A percentile compares a stretch with the other conserved stretches of the same genome.
Conservation (phyloP, 2,797 vertebrate species). For the Megaceryle alcyon region DNA sequence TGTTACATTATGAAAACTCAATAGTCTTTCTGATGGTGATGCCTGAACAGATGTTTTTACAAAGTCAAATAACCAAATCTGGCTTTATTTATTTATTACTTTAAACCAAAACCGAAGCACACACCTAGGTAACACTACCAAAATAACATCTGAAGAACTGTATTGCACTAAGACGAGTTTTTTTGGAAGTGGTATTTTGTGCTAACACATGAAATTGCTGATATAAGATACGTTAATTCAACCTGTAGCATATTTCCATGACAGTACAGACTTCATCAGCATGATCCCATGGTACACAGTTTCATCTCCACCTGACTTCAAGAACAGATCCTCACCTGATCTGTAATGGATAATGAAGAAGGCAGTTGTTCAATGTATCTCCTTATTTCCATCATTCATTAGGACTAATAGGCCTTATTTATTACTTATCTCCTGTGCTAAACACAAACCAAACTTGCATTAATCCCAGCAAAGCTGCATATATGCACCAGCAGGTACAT, state of each 20-base stretch:
- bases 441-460: neutral
- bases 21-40: neutral
- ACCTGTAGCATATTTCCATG: neutral
- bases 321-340: neutral
- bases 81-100: neutral
- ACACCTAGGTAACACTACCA: neutral
- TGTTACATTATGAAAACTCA: neutral
- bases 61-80: neutral
- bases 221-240: neutral
- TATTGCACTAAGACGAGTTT: neutral
- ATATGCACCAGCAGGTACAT: neutral
- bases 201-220: neutral
- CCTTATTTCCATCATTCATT: neutral
- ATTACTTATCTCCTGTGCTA: neutral
- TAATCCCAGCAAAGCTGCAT: neutral
- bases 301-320: neutral
- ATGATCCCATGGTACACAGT: neutral
- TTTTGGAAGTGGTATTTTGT: neutral
- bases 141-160: neutral
- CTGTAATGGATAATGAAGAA: neutral
- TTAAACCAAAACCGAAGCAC: neutral
- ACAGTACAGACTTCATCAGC: neutral
- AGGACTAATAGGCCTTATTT: neutral
- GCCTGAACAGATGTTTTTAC: neutral
- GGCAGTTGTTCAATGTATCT: neutral